Conservation (phyloP, 2,113 vertebrate species). For the Cepphus grylle region DNA sequence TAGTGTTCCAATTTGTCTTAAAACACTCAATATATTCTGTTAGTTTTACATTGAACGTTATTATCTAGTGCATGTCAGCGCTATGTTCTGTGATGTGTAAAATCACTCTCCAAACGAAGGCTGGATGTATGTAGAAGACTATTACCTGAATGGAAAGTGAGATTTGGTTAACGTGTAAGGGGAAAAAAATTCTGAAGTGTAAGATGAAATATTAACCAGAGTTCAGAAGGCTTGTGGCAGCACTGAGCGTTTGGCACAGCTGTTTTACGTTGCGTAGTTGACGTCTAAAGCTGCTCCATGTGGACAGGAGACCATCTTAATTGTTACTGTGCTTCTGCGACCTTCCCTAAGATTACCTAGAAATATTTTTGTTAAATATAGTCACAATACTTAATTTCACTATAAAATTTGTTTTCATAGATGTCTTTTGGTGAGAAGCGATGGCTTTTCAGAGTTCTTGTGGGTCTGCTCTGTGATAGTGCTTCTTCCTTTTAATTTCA, state of each 20-base stretch:
- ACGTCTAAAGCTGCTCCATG: background rate
- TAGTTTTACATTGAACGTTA: background rate
- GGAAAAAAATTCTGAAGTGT: background rate
- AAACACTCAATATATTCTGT: background rate
- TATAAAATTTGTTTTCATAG: background rate
- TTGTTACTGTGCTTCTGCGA: background rate
- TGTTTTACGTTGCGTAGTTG: background rate
- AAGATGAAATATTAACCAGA: fast-evolving
- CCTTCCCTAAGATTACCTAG: background rate
- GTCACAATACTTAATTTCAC: background rate
- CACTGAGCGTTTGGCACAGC: background rate
- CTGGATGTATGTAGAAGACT: background rate
- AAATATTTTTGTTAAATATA: background rate
- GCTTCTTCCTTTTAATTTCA: background rate
- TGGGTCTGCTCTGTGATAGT: background rate
- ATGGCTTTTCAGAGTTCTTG: background rate
- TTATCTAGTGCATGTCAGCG: fast-evolving
- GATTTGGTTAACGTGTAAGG: background rate
- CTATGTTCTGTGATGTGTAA: background rate
- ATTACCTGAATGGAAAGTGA: background rate
- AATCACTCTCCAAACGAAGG: background rate
- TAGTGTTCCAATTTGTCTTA: background rate
- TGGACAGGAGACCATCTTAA: background rate
- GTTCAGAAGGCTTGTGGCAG: background rate
- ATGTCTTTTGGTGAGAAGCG: background rate